Percentiles rank a stretch among this genome's conserved stretches.
Conservation (phyloP, 2,113 vertebrate genomes). For the Phrynocephalus versicolor region DNA sequence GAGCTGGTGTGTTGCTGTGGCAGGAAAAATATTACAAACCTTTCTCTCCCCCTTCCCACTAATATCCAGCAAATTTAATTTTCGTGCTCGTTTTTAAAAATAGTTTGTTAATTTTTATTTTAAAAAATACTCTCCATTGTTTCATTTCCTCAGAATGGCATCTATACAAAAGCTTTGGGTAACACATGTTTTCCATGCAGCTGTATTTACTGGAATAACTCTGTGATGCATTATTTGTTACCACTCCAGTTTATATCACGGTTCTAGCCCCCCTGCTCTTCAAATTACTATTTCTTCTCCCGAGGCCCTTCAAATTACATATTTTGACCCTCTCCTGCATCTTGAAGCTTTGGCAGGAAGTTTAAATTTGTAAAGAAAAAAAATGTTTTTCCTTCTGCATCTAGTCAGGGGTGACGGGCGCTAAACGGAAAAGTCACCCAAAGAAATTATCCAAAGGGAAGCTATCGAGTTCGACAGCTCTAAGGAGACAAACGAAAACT, state of each 20-base stretch:
- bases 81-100: neutral
- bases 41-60: too few species aligned
- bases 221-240: neutral
- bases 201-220: neutral
- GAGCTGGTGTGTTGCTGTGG: neutral
- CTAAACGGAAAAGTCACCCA: neutral
- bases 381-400: neutral
- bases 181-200: neutral
- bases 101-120: too few species aligned
- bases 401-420: neutral
- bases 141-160: neutral
- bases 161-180: neutral
- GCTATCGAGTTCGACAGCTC: too few species aligned
- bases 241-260: too few species aligned
- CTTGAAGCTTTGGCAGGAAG: neutral
- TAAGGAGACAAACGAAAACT: neutral
- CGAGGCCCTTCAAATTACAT: neutral
- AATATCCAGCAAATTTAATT: too few species aligned
- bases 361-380: too few species aligned
- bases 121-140: neutral
- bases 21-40: too few species aligned
- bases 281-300: neutral
- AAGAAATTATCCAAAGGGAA: too few species aligned
- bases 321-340: neutral
- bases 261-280: neutral